Evolutionary conservation across 1,140 invertebrate genomes (phyloP).

Genomic region (Phenacoccus solenopsis): DNA sequence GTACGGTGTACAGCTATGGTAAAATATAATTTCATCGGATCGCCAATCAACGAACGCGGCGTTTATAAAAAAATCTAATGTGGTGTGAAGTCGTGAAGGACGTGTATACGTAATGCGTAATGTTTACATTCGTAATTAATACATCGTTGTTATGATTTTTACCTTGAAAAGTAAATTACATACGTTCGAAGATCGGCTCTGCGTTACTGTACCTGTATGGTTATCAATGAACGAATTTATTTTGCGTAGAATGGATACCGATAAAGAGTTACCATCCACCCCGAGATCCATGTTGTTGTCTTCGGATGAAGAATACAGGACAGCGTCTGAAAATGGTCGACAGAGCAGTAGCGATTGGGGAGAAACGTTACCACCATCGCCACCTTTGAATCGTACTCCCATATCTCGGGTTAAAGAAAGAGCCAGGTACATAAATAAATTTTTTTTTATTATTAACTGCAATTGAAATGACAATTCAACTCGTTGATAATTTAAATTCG

Average conservation of each 20-base stretch:
- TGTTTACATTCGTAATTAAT: not conserved
- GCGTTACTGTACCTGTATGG: not conserved
- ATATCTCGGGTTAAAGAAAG: slow-evolving; percentile 64
- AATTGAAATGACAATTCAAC: not conserved
- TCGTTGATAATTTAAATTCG: not conserved
- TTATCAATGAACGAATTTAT: not conserved
- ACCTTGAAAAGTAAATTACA: slow-evolving; percentile 1
- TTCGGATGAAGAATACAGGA: slow-evolving; percentile 71
- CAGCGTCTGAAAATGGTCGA: slow-evolving; percentile 56
- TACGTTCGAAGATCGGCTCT: too few relatives aligned
- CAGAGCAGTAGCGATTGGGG: slow-evolving; percentile 37
- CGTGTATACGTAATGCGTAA: not conserved
- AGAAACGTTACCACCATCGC: slow-evolving; percentile 54
- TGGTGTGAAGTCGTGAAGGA: not conserved
- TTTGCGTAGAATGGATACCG: slow-evolving; percentile 11
- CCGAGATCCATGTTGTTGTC: slow-evolving; percentile 44
- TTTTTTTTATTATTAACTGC: not conserved
- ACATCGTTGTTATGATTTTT: not conserved
- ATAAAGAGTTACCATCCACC: slow-evolving; percentile 20
- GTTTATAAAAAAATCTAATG: too few relatives aligned
- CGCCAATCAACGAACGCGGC: too few relatives aligned
- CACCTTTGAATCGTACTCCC: slow-evolving; percentile 52
- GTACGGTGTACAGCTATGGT: too few relatives aligned
- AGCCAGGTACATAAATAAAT: slow-evolving; percentile 37
- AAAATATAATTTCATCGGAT: too few relatives aligned